Evolutionary conservation across 1,140 invertebrate species (phyloP).

Genomic region (Lysiphlebus fabarum): DNA sequence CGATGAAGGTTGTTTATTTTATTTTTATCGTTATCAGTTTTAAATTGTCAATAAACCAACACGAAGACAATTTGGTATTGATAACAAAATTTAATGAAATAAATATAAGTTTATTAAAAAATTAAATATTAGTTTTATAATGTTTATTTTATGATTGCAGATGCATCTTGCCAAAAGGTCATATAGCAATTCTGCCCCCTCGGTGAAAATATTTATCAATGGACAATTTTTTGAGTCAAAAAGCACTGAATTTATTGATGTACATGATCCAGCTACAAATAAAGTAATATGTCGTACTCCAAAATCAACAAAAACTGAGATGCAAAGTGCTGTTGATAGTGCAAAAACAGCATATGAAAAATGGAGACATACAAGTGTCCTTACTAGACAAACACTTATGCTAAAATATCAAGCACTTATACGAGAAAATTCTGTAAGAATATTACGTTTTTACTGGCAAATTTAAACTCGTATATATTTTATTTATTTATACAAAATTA

Average conservation of each 20-base stretch:
- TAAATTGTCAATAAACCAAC: too few relatives aligned
- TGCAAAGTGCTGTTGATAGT: slow-evolving; percentile 85
- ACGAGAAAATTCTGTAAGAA: slow-evolving; percentile 70
- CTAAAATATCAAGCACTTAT: slow-evolving; percentile 84
- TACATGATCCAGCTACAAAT: slow-evolving; percentile 92
- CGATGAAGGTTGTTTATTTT: too few relatives aligned
- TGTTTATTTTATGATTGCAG: slow-evolving; percentile 28
- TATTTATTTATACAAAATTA: too few relatives aligned
- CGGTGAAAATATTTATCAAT: slow-evolving; percentile 92
- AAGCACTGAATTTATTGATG: slow-evolving; percentile 87
- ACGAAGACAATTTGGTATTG: too few relatives aligned
- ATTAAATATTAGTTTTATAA: too few relatives aligned
- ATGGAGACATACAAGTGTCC: slow-evolving; percentile 90
- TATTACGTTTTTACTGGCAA: too few relatives aligned
- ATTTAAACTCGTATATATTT: neutral
- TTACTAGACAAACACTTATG: slow-evolving; percentile 94
- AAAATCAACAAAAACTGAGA: slow-evolving; percentile 85
- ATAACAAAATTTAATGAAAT: too few relatives aligned
- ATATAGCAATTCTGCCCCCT: slow-evolving; percentile 56
- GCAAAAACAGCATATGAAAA: slow-evolving; percentile 78
- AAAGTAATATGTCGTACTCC: slow-evolving; percentile 81
- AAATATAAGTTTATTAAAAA: too few relatives aligned
- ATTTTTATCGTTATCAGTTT: too few relatives aligned
- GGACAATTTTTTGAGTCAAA: slow-evolving; percentile 94
- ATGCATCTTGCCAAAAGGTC: slow-evolving; percentile 30